These are phyloP conservation scores for Flabesymbios commensalis DNA, from an alignment of 2,888 invertebrate genomes.

Conservation along the genomic window DNA sequence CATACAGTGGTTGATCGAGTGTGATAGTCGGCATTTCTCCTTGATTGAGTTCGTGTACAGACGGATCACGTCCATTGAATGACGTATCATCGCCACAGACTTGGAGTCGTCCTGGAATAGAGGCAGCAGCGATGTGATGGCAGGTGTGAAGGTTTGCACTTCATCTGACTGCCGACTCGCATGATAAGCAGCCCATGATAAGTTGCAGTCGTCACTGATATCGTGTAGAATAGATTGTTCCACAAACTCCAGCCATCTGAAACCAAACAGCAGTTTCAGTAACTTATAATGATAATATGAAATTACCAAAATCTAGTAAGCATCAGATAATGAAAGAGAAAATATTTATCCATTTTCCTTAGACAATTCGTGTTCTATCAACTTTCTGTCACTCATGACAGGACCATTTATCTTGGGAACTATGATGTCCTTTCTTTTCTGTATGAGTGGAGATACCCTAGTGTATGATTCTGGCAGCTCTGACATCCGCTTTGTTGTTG, in stretches of 20 bases:
- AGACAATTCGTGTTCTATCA: too few relatives aligned
- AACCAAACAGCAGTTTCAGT: too few relatives aligned
- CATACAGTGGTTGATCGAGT: slow-evolving; percentile 41
- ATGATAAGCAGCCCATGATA: slow-evolving; percentile 6
- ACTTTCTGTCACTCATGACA: too few relatives aligned
- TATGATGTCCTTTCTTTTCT: too few relatives aligned
- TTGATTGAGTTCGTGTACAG: slow-evolving; percentile 35
- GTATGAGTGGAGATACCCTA: too few relatives aligned
- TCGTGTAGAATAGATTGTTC: neutral
- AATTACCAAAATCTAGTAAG: too few relatives aligned
- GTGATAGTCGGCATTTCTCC: slow-evolving; percentile 39
- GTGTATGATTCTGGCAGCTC: too few relatives aligned
- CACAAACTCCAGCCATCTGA: neutral
- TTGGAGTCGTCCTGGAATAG: slow-evolving; percentile 2
- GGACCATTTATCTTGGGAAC: too few relatives aligned
- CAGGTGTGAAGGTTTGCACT: neutral
- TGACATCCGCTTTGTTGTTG: too few relatives aligned
- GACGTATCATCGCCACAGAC: slow-evolving; percentile 22
- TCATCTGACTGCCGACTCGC: neutral
- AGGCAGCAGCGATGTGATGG: neutral
- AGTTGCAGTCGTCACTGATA: neutral
- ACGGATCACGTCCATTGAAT: slow-evolving; percentile 18
- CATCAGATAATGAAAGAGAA: neutral
- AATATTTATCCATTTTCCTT: too few relatives aligned
- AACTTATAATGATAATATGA: too few relatives aligned